Evolutionary conservation across 2,888 invertebrate genomes (phyloP), one percentile per base, ranked within the genome.

Genomic region (Ramazzottius varieornatus): DNA sequence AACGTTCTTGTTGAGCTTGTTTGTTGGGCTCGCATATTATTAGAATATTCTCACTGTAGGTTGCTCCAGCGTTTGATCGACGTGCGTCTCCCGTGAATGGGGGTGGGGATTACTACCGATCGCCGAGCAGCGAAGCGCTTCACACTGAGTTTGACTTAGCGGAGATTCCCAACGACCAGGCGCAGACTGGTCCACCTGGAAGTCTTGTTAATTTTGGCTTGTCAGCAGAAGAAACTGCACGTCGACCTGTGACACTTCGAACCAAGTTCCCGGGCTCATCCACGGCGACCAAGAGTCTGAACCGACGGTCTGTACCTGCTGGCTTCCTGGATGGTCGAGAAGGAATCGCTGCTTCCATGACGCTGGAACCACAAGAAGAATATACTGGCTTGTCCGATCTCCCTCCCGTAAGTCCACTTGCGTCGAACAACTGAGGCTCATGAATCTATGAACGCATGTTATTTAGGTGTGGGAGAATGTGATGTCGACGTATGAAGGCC

Each of bases 391-490:
- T n/a, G 16, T 24, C 54, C 4, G 54, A 54, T n/a, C 24, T 54
- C 16, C 13, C 13, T 24, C 54, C 54, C n/a, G 54, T 54, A 54
- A 13, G 54, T 54, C 29, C 29, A 4, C 54, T 54, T 54, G 54
- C 54, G 24, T 29, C 24, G 40, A 40, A 8, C 40, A 20, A 40
- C 8, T 40, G n/a, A n/a, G n/a, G n/a, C n/a, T 40, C 40, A 40
- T 40, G 40, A 13, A 13, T 40, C 20, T 40, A 20, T 40, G 8
- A 40, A 40, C 40, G 8, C 40, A 20, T 54, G 54, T 13, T 29
- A 8, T 16, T 24, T 24, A 54, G 54, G 54, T 54, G 20, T 54
- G 54, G 54, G 54, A 54, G 54, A 54, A 54, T 54, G 54, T 54
- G 4, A 8, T 54, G 54, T 8, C 54, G 16, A 54, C 29, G 54